Conservation (phyloP, 2,888 invertebrate species). For the Acanthopleura granulata region DNA sequence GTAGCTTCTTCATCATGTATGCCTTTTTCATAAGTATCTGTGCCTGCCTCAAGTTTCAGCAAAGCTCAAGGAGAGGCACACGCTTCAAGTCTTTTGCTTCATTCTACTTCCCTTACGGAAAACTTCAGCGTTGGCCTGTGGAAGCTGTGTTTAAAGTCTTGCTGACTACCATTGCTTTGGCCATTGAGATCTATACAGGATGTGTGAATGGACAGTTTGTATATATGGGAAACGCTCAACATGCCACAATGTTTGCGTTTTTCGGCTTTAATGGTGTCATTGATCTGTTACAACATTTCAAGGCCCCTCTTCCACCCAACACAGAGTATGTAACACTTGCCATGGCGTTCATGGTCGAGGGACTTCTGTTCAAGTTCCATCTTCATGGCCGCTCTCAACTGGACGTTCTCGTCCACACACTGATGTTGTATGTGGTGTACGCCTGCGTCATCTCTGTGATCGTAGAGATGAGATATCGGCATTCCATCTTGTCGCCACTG, state of each 20-base stretch:
- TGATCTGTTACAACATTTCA: conserved; percentile 67
- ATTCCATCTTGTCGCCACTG: conserved; percentile 66
- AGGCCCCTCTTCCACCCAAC: conserved; percentile 65
- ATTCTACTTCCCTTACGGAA: conserved; percentile 44
- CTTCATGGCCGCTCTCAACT: conserved; percentile 69
- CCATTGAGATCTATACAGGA: conserved; percentile 66
- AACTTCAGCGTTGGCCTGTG: conserved; percentile 39
- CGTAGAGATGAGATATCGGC: conserved; percentile 67
- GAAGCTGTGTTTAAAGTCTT: conserved; percentile 59
- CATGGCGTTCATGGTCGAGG: conserved; percentile 71
- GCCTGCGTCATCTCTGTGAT: conserved; percentile 59
- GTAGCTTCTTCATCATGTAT: conserved; percentile 67
- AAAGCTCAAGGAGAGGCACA: conserved; percentile 41
- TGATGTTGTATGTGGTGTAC: conserved; percentile 69
- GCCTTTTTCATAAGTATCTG: conserved; percentile 61
- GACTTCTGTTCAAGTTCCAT: conserved; percentile 71
- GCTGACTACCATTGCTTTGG: conserved; percentile 55
- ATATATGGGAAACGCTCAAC: conserved; percentile 70
- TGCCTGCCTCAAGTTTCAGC: conserved; percentile 54
- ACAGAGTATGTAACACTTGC: conserved; percentile 68
- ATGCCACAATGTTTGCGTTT: conserved; percentile 73
- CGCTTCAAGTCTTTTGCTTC: conserved; percentile 45
- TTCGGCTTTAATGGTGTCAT: conserved; percentile 70
- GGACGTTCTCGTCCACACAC: conserved; percentile 69
- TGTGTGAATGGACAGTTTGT: conserved; percentile 64